Evolutionary conservation across 2,797 vertebrate genomes (phyloP), one percentile per base, ranked within the genome.

Genomic region (Sternarchorhynchus goeldii): DNA sequence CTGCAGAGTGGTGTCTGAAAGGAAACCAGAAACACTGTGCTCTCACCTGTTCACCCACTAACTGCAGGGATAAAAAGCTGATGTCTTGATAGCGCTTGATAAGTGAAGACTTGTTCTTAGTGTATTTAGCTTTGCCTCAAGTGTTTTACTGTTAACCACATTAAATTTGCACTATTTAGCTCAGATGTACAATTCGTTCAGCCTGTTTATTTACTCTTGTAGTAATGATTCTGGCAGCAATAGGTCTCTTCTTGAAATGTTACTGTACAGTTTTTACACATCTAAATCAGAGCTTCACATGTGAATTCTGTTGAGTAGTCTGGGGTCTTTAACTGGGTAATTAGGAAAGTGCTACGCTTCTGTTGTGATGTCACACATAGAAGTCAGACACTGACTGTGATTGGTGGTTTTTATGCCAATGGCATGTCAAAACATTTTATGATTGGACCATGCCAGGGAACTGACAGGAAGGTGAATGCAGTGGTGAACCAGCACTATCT

Each of bases 21-120:
- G 56, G 39, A 65, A 60, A 84, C 77, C 63, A 56, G 16, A 55
- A 21, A 57, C 8, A 16, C 32, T 71, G 53, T 31, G 16, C 4
- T 8, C 60, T 45, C 63, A 77, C 76, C 67, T 73, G 62, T 63
- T 83, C 63, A 81, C 70, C 68, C 39, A 6, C 63, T 81, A 76
- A 78, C 75, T 16, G 20, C 65, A 20, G 45, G 16, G 17, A 39
- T 73, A 36, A n/a, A 6, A 4, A 41, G 39, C 25, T 41, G 10
- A 41, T 41, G 39, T 41, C 39, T 41, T 41, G 64, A 21, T 14
- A 39, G 34, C 20, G 64, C 64, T 41, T 36, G 18, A 39, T 21
- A 41, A 41, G 39, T 41, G 39, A 41, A 41, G 6, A 41, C 4
- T 41, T 41, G 39, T 41, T 41, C 10, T 41, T 41, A 41, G 39